phyloP scores from a whole-genome alignment of 1,140 invertebrate species.

The Zophobas morio region DNA sequence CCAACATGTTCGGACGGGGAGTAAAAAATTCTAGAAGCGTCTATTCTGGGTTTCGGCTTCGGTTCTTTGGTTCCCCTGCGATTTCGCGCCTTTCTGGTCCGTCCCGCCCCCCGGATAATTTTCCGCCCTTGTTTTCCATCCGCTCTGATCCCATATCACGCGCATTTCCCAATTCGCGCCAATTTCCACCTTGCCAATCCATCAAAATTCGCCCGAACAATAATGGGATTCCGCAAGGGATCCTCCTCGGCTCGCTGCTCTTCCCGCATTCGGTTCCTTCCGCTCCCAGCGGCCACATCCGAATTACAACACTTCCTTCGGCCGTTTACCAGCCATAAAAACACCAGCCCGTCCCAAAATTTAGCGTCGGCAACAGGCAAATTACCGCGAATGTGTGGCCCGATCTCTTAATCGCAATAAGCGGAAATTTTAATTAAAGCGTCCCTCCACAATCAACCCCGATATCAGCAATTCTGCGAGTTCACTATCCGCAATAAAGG shows the following conservation, averaged over 20 bases:
- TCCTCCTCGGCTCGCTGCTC: not conserved
- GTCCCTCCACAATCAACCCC: not conserved
- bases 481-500: constrained; percentile 20
- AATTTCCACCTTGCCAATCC: too few species aligned
- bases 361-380: not conserved
- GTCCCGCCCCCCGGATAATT: too few species aligned
- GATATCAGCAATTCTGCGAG: not conserved
- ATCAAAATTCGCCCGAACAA: too few species aligned
- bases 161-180: too few species aligned
- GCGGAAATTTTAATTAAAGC: constrained; percentile 29
- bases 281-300: not conserved
- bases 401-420: constrained; percentile 1
- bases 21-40: too few species aligned
- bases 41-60: too few species aligned
- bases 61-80: too few species aligned
- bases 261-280: not conserved
- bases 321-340: not conserved
- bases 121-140: too few species aligned
- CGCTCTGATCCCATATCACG: too few species aligned
- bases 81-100: too few species aligned
- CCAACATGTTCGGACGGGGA: too few species aligned
- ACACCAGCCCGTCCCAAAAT: not conserved
- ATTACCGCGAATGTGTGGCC: not conserved
- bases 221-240: not conserved
- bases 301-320: not conserved